Evolutionary conservation across 1,140 invertebrate genomes (phyloP), one percentile per base, ranked within the genome.

Genomic region (Drosophila lowei): DNA sequence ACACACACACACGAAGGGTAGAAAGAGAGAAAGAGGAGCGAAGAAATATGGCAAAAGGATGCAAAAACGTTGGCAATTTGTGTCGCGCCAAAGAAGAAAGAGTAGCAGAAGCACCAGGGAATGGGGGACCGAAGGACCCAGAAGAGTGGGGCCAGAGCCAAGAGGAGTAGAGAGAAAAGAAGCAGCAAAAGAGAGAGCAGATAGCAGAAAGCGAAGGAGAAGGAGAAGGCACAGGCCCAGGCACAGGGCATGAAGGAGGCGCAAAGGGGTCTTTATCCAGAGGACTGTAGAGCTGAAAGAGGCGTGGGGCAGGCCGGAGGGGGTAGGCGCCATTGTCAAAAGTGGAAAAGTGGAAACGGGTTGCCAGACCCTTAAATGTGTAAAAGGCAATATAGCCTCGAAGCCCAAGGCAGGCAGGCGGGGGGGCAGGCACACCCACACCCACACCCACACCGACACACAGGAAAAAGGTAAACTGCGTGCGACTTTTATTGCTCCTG

Each of bases 31-130:
- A 42, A 34, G n/a, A 38, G 25, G 50, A 46, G 57, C 56, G 43
- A 73, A 77, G 83, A 81, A 85, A 88, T 88, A 86, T 78, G 81
- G 81, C 67, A 86, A 68, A 86, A 81, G 83, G 81, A 86, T 88
- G 81, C 81, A 86, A 88, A 88, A 86, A 77, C 77, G 81, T 88
- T 88, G 81, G 81, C 83, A 86, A 86, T 88, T 86, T 86, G 81
- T 88, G 83, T 86, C 83, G 81, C 83, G 80, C 57, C 72, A 78
- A 44, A 78, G 81, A 62, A 60, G 56, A 57, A 72, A 72, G 57
- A 55, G 65, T 25, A 72, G 48, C 41, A 30, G 21, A 59, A 62
- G 28, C 28, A 30, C 3, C 28, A 48, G 46, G 25, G 46, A 46
- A 63, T 71, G 60, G 18, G 18, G 18, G 18, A 18, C n/a, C n/a